Conservation (phyloP, 2,113 vertebrate genomes). For the Scolopax mira region DNA sequence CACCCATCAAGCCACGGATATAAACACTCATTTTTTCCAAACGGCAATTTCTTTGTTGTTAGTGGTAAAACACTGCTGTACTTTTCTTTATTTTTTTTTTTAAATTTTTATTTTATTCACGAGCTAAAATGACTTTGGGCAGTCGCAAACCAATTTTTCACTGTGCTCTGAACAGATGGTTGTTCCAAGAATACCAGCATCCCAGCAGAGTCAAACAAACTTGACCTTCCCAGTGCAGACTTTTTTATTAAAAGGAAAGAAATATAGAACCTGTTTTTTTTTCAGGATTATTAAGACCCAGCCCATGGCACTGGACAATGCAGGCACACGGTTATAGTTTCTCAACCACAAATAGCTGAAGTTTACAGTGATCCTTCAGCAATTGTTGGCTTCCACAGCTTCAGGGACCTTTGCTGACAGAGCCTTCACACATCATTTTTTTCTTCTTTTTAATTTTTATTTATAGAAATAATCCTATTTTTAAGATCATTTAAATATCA, state of each 20-base stretch:
- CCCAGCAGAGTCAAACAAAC: slow-evolving; percentile 30
- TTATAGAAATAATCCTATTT: neutral
- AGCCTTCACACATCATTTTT: neutral
- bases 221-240: slow-evolving; percentile 28
- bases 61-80: neutral
- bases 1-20: neutral
- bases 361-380: neutral
- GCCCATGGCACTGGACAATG: neutral
- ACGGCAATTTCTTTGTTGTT: neutral
- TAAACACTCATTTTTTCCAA: neutral
- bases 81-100: neutral
- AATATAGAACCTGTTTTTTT: neutral
- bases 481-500: neutral
- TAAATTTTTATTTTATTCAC: neutral
- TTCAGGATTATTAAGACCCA: neutral
- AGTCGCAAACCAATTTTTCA: slow-evolving; percentile 48
- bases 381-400: neutral
- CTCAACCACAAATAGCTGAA: neutral
- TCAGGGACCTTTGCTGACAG: neutral
- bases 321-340: neutral
- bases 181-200: slow-evolving; percentile 47
- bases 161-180: slow-evolving; percentile 33
- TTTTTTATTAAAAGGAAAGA: neutral
- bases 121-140: slow-evolving; percentile 47
- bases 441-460: neutral